phyloP scores from a whole-genome alignment of 35 echinoderm and acorn worm genomes.

The Chiridota heheva region DNA sequence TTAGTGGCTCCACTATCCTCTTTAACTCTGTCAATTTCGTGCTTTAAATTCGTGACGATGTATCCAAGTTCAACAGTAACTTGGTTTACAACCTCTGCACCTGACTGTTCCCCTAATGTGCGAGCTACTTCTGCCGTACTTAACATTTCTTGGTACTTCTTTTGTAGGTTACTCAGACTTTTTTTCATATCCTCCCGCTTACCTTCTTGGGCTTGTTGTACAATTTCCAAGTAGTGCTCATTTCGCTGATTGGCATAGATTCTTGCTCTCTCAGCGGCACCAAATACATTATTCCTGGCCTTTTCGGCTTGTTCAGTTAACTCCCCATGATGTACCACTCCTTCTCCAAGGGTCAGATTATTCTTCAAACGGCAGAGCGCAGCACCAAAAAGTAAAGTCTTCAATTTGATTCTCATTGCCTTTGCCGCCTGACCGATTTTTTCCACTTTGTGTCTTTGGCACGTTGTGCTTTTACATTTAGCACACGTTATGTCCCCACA shows the following conservation, averaged over 20 bases:
- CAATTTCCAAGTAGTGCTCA: constrained; percentile 38
- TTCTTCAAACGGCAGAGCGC: constrained; percentile 6
- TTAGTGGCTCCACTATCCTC: neutral
- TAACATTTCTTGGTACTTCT: neutral
- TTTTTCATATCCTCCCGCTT: too few relatives aligned
- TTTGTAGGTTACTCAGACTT: neutral
- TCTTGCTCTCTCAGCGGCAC: neutral
- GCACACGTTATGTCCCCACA: constrained; percentile 29
- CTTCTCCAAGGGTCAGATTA: constrained; percentile 30
- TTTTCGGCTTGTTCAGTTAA: constrained; percentile 20
- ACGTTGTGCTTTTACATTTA: constrained; percentile 17
- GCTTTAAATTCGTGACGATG: neutral
- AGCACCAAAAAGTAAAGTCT: constrained; percentile 21
- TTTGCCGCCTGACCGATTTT: constrained; percentile 8
- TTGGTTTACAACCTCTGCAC: too few relatives aligned
- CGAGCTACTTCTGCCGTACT: neutral
- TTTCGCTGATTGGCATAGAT: constrained; percentile 29
- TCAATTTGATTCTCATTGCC: neutral
- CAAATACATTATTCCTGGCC: constrained; percentile 14
- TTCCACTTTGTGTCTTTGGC: constrained; percentile 6
- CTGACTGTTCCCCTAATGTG: constrained; percentile 6
- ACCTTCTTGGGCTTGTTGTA: neutral
- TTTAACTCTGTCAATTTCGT: neutral
- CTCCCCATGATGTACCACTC: neutral
- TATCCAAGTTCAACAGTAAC: too few relatives aligned